Conservation (phyloP, 2,888 invertebrate genomes). For the Drosophila vallismaia region DNA sequence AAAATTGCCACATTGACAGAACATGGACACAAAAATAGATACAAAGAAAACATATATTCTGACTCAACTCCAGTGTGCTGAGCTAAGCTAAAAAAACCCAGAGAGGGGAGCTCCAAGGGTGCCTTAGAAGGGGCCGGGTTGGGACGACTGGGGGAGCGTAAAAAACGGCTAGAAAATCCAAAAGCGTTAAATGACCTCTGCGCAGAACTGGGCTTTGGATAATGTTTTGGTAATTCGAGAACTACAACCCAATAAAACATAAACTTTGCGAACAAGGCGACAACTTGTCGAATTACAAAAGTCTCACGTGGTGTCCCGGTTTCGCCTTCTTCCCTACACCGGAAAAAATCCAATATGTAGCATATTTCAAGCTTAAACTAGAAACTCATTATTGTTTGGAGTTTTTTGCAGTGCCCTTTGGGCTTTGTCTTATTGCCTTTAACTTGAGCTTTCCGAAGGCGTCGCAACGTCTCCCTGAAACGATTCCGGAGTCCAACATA, state of each 20-base stretch:
- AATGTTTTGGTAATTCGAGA: slow-evolving; percentile 42
- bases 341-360: background rate
- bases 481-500: slow-evolving; percentile 25
- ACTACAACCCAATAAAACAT: slow-evolving; percentile 30
- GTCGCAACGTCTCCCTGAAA: slow-evolving; percentile 22
- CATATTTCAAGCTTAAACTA: too few relatives aligned
- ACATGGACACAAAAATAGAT: slow-evolving; percentile 25
- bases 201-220: slow-evolving; percentile 23
- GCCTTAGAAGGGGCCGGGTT: slow-evolving; percentile 10
- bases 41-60: slow-evolving; percentile 28
- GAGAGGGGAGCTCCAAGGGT: slow-evolving; percentile 4
- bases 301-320: slow-evolving; percentile 16
- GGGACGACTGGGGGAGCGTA: background rate
- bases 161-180: slow-evolving; percentile 8
- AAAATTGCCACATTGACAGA: slow-evolving; percentile 44
- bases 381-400: background rate
- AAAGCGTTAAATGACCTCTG: slow-evolving; percentile 72
- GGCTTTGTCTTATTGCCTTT: background rate
- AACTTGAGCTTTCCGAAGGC: slow-evolving; percentile 23
- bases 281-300: slow-evolving; percentile 55
- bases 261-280: slow-evolving; percentile 27
- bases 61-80: slow-evolving; percentile 37
- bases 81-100: slow-evolving; percentile 31
- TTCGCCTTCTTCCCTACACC: background rate
- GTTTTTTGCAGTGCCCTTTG: background rate